Evolutionary conservation across 2,888 invertebrate genomes (phyloP), one percentile per base, ranked within the genome.

Genomic region (Arrhopalites spinosus): DNA sequence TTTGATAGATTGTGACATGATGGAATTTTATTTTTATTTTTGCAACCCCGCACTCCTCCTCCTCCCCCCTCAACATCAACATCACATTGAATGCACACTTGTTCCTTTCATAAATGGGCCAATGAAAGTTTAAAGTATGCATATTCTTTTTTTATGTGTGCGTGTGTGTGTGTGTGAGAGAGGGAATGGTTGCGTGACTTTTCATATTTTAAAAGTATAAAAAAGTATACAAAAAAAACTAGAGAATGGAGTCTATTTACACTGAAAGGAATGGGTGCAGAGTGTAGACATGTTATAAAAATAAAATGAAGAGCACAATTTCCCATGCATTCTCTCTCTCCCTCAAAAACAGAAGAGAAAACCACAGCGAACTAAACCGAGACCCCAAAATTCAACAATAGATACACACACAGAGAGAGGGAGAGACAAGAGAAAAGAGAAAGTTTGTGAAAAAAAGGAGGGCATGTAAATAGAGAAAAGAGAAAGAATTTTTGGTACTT

Each of bases 151-250:
- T 36, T 36, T 36, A n/a, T n/a, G n/a, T n/a, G n/a, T n/a, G n/a
- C 36, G 11, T 36, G 36, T 15, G 61, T 20, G 61, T n/a, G n/a
- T n/a, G 5, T 25, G 20, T 25, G 17, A 17, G 27, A 11, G 64
- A 30, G 30, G n/a, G 27, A 45, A 45, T 67, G 2, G n/a, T 67
- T 67, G 45, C 67, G 67, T 67, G 67, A 67, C 67, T 67, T 67
- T 67, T 45, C 45, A 43, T 67, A 67, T 45, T 67, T 45, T 67
- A 2, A 43, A 67, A 43, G 67, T 43, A 67, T 67, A 20, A 67
- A 64, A 67, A 43, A 50, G 50, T 17, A 50, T 17, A 2, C 50
- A 50, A n/a, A n/a, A n/a, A n/a, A n/a, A n/a, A n/a, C n/a, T n/a
- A n/a, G n/a, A n/a, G n/a, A n/a, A n/a, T n/a, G n/a, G 8, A n/a